Evolutionary conservation across 2,797 vertebrate genomes (phyloP), one percentile per base, ranked within the genome.

Genomic region (Acanthopagrus latus): DNA sequence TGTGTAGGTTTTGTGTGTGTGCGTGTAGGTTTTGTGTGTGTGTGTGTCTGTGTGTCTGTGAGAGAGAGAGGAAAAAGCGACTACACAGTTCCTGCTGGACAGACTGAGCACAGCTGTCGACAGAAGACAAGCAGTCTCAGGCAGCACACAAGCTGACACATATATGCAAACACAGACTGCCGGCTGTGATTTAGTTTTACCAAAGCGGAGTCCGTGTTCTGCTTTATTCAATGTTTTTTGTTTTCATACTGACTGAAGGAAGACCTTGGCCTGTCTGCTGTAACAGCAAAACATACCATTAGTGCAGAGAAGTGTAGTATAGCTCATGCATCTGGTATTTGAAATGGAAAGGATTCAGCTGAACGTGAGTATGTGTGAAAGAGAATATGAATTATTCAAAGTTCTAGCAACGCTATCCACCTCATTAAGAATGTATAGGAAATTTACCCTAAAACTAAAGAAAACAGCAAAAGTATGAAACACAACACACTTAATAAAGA

Each of bases 31-130:
- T n/a, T n/a, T 80, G 62, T 64, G 65, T n/a, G n/a, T 80, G 62
- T 64, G 65, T n/a, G n/a, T n/a, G 62, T n/a, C n/a, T n/a, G 60
- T 23, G 64, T 50, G 73, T 76, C 58, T 67, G 68, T 33, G 59
- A 33, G 41, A 29, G 50, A 25, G 71, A 21, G 70, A 43, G 27
- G 64, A 74, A 29, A 77, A 51, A 76, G 65, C 73, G 78, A 81
- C 78, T 82, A 51, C 78, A 86, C 80, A 73, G 68, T 90, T 91
- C 81, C 74, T 92, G 82, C 88, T 88, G 88, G 89, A 89, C 88
- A 85, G 83, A 85, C 89, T 76, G 76, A 79, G 82, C 85, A 86
- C 92, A 93, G 91, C 92, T 94, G 90, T 89, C 92, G 84, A 90
- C 90, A 90, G 86, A 86, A 83, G 86, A 92, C 87, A 75, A 89